Conservation (phyloP, 1,140 invertebrate genomes). For the Theocolax elegans region DNA sequence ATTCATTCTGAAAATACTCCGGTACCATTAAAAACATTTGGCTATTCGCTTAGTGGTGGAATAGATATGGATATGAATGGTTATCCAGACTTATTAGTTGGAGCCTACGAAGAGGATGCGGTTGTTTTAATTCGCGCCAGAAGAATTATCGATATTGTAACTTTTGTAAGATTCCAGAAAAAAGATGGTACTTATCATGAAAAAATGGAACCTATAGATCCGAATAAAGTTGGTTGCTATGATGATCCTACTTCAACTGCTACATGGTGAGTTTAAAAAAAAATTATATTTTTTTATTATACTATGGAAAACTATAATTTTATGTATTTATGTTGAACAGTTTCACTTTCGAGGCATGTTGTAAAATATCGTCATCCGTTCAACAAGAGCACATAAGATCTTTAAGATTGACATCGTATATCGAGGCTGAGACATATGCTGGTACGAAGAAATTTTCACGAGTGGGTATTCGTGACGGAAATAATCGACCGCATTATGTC, state of each 20-base stretch:
- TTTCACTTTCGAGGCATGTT: slow-evolving; percentile 90
- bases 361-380: slow-evolving; percentile 77
- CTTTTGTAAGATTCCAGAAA: slow-evolving; percentile 63
- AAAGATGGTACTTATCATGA: slow-evolving; percentile 56
- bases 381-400: slow-evolving; percentile 67
- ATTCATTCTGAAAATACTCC: slow-evolving; percentile 70
- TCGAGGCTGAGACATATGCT: slow-evolving; percentile 86
- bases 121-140: slow-evolving; percentile 80
- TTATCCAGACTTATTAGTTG: slow-evolving; percentile 91
- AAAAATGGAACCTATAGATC: slow-evolving; percentile 84
- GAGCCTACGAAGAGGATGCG: slow-evolving; percentile 85
- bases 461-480: slow-evolving; percentile 76
- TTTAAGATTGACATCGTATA: slow-evolving; percentile 76
- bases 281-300: neutral
- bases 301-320: neutral
- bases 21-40: slow-evolving; percentile 78
- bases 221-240: slow-evolving; percentile 77
- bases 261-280: slow-evolving; percentile 72
- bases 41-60: slow-evolving; percentile 89
- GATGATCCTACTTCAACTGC: slow-evolving; percentile 74
- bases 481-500: slow-evolving; percentile 68
- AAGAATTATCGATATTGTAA: slow-evolving; percentile 86
- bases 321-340: slow-evolving; percentile 58
- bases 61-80: slow-evolving; percentile 91
- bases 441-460: slow-evolving; percentile 84